phyloP scores from a whole-genome alignment of 2,797 vertebrate species.

The Distichodus sexfasciatus region DNA sequence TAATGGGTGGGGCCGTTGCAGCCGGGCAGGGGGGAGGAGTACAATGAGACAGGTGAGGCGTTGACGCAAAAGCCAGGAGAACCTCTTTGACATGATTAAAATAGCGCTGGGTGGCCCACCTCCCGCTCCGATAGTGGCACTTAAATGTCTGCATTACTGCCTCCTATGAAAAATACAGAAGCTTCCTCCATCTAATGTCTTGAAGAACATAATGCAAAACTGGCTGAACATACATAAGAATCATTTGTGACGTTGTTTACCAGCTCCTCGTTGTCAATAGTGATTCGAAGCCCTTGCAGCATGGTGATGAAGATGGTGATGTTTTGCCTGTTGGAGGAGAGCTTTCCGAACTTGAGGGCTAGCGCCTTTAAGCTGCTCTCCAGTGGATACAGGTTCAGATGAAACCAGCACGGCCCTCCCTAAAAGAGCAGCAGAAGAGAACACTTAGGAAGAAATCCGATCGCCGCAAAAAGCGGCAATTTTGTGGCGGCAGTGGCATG shows the following conservation, averaged over 20 bases:
- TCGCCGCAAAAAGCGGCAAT: background rate
- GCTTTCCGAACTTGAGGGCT: conserved; percentile 69
- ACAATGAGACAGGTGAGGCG: conserved; percentile 63
- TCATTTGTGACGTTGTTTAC: conserved; percentile 60
- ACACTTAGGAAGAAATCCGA: background rate
- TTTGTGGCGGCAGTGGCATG: background rate
- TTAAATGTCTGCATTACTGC: conserved; percentile 72
- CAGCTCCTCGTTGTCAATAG: conserved; percentile 72
- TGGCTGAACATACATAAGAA: no score
- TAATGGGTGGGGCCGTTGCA: conserved; percentile 37
- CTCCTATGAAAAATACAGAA: conserved; percentile 64
- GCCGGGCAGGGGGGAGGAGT: conserved; percentile 69
- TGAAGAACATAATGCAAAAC: no score
- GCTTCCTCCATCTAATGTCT: background rate
- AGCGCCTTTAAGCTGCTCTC: conserved; percentile 75
- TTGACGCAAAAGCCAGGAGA: conserved; percentile 60
- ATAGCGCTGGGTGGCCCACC: conserved; percentile 66
- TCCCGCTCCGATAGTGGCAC: conserved; percentile 73
- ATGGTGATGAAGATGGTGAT: conserved; percentile 74
- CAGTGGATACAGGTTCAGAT: conserved; percentile 75
- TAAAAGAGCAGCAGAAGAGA: conserved; percentile 31
- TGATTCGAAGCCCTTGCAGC: conserved; percentile 75
- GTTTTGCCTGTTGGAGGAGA: conserved; percentile 76
- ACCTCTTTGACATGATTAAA: conserved; percentile 74
- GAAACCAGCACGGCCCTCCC: conserved; percentile 77